Base-by-base conservation (phyloP, 1,140 invertebrate genomes). In the Aleiodes sp. region DNA sequence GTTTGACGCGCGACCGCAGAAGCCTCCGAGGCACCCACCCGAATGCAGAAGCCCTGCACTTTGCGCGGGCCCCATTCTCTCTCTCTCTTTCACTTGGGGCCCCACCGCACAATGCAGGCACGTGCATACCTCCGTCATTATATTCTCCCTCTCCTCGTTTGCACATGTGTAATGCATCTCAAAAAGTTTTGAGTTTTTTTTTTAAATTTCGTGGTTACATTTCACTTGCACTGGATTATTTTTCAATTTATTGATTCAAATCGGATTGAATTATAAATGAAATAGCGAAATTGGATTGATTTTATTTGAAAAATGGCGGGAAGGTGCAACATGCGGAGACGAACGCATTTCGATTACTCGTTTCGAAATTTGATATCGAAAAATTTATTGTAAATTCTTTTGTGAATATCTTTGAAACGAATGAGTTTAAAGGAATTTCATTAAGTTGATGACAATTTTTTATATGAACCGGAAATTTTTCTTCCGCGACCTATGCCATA, bases 31-130 rank as follows among this genome's bases (percentile, higher is more conserved):
- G 46, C 46, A 52, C 46, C 21, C 16, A 52, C 39, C n/a, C 39
- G 39, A 29, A 46, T 43, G 33, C 16, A 65, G 63, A 61, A 72
- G 59, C 59, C 60, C 41, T 57, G 71, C 71, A 73, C 67, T 73
- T 70, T 67, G 64, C 63, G 24, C 28, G 35, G 12, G 29, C 56
- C 24, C 56, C 56, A n/a, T n/a, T 14, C 28, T 29, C 21, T 43
- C 29, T 56, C 64, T n/a, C n/a, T n/a, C n/a, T n/a, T n/a, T n/a
- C n/a, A n/a, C n/a, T n/a, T n/a, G n/a, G n/a, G n/a, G n/a, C n/a
- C n/a, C n/a, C n/a, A n/a, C n/a, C 26, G 35, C 19, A 72, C 71
- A 67, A 73, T 73, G 71, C 60, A 70, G 71, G 65, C 68, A 73
- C 71, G 68, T 70, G 59, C 63, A 67, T 68, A 43, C 31, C 57